Percentiles rank a stretch among this genome's conserved stretches.
Conservation (phyloP, 2,888 invertebrate genomes). For the Watsonalla cultraria region DNA sequence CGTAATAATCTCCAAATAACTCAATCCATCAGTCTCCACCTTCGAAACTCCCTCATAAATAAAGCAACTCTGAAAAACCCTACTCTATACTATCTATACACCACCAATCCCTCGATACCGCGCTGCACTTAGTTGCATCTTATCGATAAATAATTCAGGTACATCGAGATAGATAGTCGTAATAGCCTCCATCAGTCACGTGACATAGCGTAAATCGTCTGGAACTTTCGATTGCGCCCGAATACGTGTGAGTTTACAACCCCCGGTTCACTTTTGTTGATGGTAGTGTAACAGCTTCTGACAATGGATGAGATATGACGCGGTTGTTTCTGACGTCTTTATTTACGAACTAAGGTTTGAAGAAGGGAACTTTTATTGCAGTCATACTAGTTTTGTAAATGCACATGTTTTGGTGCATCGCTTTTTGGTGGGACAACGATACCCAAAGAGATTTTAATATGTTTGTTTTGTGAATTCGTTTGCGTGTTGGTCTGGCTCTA, state of each 20-base stretch:
- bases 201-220: constrained; percentile 63
- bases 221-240: constrained; percentile 57
- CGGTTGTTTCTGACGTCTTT: not conserved
- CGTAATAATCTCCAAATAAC: not conserved
- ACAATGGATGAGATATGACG: not conserved
- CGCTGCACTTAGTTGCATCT: constrained; percentile 55
- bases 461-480: too few species aligned
- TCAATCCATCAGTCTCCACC: not conserved
- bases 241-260: constrained; percentile 22
- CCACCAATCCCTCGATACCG: constrained; percentile 27
- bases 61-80: constrained; percentile 16
- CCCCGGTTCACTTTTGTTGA: constrained; percentile 1
- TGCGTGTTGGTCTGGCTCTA: too few species aligned
- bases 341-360: not conserved
- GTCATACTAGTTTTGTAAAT: too few species aligned
- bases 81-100: not conserved
- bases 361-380: too few species aligned
- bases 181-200: constrained; percentile 61
- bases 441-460: too few species aligned
- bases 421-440: too few species aligned
- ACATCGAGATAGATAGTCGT: constrained; percentile 48
- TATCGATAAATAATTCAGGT: constrained; percentile 61
- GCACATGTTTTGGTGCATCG: too few species aligned
- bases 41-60: constrained; percentile 6
- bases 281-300: not conserved